Conservation (phyloP, 2,797 vertebrate genomes). For the Rousettus madagascariensis region DNA sequence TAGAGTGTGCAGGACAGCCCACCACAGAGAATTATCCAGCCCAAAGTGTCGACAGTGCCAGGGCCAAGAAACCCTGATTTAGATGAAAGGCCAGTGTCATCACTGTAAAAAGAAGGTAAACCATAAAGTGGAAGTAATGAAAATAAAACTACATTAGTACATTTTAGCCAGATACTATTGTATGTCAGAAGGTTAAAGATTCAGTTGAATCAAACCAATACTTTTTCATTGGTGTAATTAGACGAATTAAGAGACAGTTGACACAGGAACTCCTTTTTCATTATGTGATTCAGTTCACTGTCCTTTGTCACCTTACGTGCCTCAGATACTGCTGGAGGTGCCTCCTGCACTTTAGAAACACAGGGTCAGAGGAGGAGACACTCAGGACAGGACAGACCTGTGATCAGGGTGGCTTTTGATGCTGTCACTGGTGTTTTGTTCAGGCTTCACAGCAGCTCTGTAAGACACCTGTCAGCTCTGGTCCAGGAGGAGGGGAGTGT, state of each 20-base stretch:
- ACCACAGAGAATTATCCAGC: accelerated
- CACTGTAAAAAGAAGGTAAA: background rate
- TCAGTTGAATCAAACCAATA: background rate
- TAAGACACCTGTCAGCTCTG: background rate
- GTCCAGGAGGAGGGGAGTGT: background rate
- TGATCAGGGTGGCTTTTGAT: background rate
- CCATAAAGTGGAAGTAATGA: background rate
- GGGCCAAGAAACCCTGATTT: background rate
- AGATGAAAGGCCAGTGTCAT: background rate
- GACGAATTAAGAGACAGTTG: background rate
- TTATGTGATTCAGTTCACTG: background rate
- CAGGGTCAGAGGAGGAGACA: background rate
- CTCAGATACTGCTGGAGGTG: background rate
- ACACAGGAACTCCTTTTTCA: background rate
- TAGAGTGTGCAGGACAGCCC: background rate
- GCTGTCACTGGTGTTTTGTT: background rate
- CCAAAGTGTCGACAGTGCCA: background rate
- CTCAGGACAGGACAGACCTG: accelerated
- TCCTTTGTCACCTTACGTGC: background rate
- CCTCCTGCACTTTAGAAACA: background rate
- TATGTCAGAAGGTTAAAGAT: background rate
- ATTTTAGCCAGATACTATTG: background rate
- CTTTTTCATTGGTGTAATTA: background rate
- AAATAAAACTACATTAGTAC: background rate
- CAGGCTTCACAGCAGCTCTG: background rate